Evolutionary conservation across 2,113 vertebrate species (phyloP).

Genomic region (Alligator sinensis): DNA sequence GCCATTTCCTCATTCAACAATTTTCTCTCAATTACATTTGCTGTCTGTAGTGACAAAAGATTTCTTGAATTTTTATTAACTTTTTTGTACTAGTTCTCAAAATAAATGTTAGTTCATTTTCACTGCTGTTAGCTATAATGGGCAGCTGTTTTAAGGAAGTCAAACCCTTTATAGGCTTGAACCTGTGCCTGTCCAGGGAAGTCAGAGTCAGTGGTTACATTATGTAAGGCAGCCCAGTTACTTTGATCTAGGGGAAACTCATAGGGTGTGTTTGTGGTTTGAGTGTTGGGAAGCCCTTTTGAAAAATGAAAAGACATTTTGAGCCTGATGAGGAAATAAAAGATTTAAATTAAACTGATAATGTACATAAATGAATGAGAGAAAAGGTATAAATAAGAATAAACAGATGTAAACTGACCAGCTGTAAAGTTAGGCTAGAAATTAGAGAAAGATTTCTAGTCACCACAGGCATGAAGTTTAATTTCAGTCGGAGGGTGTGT

Average conservation of each 20-base stretch:
- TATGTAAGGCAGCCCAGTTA: not conserved
- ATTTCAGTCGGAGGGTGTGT: not conserved
- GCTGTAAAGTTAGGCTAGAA: not conserved
- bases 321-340: not conserved
- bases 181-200: not conserved
- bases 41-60: not conserved
- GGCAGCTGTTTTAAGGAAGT: not conserved
- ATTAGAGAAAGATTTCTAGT: no score
- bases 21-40: not conserved
- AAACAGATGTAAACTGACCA: not conserved
- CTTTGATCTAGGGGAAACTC: not conserved
- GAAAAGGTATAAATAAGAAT: no score
- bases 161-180: not conserved
- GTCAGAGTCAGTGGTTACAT: not conserved
- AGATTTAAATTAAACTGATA: not conserved
- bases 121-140: not conserved
- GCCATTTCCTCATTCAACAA: not conserved
- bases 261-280: no score
- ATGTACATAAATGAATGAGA: not conserved
- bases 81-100: not conserved
- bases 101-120: not conserved
- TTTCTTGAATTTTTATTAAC: not conserved
- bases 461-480: no score
- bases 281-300: not conserved
- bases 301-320: not conserved